phyloP scores from a whole-genome alignment of 2,797 vertebrate genomes.

The Coendou prehensilis region DNA sequence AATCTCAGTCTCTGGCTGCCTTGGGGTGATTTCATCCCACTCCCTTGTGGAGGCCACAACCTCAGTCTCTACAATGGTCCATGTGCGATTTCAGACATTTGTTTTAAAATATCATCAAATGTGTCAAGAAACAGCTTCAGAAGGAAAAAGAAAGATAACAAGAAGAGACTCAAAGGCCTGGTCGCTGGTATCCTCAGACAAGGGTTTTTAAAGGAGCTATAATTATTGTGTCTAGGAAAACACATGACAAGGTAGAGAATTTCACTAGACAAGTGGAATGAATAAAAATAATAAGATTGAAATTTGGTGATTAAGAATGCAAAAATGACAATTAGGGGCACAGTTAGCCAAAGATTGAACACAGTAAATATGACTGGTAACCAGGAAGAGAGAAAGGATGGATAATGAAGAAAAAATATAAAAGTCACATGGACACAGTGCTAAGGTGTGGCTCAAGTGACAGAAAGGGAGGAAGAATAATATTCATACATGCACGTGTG shows the following conservation, averaged over 20 bases:
- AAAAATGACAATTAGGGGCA: neutral
- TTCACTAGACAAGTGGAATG: neutral
- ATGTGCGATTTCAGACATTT: neutral
- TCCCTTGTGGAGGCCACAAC: neutral
- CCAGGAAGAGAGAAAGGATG: neutral
- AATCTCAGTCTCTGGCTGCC: neutral
- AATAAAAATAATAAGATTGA: neutral
- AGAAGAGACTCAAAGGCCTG: neutral
- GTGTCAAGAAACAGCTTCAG: neutral
- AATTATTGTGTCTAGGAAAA: neutral
- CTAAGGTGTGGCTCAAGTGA: too few relatives aligned
- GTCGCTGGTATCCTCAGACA: neutral
- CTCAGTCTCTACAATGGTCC: neutral
- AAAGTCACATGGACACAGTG: too few relatives aligned
- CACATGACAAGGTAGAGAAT: neutral
- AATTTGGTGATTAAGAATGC: neutral
- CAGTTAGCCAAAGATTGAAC: neutral
- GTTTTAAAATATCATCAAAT: neutral
- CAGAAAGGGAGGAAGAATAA: neutral
- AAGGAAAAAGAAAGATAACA: neutral
- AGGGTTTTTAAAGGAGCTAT: neutral
- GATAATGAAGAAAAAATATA: neutral
- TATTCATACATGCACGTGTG: neutral
- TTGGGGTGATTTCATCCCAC: neutral
- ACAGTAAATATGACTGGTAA: neutral